phyloP scores from a whole-genome alignment of 2,113 vertebrate species.

The Oncorhynchus gorbuscha region DNA sequence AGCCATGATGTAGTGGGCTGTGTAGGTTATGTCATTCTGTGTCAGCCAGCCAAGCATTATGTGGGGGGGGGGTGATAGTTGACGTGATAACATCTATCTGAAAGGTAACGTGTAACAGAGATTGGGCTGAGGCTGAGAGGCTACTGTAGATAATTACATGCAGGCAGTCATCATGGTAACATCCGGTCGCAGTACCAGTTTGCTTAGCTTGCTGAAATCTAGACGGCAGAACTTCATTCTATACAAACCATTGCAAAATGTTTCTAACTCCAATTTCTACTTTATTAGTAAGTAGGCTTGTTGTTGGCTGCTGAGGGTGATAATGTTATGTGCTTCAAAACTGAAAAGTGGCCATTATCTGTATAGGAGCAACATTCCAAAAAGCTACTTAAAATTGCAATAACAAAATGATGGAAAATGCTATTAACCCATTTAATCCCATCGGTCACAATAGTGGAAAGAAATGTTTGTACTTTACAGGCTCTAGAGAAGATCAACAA shows the following conservation, averaged over 20 bases:
- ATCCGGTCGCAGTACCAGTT: slow-evolving; percentile 24
- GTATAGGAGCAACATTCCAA: no score
- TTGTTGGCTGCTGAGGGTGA: no score
- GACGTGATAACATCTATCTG: slow-evolving; percentile 56
- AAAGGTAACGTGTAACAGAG: slow-evolving; percentile 68
- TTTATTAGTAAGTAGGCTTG: no score
- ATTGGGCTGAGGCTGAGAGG: slow-evolving; percentile 30
- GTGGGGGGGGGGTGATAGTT: background rate
- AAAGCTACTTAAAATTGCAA: background rate
- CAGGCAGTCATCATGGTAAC: slow-evolving; percentile 29
- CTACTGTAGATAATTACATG: slow-evolving; percentile 31
- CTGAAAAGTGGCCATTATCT: no score
- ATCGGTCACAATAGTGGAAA: no score
- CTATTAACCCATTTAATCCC: no score
- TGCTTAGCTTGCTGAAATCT: slow-evolving; percentile 7
- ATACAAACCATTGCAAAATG: no score
- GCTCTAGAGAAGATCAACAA: no score
- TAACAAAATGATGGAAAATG: background rate
- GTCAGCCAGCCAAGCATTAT: slow-evolving; percentile 31
- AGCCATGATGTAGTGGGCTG: slow-evolving; percentile 12
- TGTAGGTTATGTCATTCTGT: slow-evolving; percentile 50
- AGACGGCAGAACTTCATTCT: background rate
- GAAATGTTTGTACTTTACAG: no score
- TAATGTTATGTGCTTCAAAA: no score
- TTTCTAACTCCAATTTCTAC: no score